Percentiles rank a stretch among this genome's conserved stretches.
Conservation (phyloP, 2,113 vertebrate species). For the Uria aalge region DNA sequence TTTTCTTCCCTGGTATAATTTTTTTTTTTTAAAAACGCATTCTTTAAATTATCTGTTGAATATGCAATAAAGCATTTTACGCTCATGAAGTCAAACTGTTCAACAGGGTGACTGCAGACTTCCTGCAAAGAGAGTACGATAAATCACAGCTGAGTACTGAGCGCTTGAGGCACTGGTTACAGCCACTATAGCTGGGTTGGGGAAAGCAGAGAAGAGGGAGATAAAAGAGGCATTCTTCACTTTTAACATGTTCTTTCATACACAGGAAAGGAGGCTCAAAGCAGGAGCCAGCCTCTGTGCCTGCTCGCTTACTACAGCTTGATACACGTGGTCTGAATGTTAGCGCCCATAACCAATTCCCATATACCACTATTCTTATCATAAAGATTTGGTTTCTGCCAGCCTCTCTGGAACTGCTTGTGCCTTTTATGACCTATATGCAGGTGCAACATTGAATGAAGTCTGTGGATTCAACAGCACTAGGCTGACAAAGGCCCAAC, state of each 20-base stretch:
- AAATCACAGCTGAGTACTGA: not conserved
- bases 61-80: not conserved
- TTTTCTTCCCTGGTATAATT: not conserved
- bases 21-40: not conserved
- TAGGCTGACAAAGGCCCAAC: not conserved
- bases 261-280: not conserved
- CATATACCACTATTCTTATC: not conserved
- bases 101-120: not conserved
- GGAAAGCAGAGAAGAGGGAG: not conserved
- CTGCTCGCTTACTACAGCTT: not conserved
- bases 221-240: not conserved
- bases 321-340: rapidly evolving
- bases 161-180: not conserved
- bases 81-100: not conserved
- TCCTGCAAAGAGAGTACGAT: not conserved
- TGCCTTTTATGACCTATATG: not conserved
- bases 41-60: not conserved
- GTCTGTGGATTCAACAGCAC: not conserved
- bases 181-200: not conserved
- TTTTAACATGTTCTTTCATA: not conserved
- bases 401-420: not conserved
- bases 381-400: not conserved
- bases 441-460: not conserved
- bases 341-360: not conserved
- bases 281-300: not conserved